Conservation (phyloP, 2,888 invertebrate genomes). For the Heliconius charithonia region DNA sequence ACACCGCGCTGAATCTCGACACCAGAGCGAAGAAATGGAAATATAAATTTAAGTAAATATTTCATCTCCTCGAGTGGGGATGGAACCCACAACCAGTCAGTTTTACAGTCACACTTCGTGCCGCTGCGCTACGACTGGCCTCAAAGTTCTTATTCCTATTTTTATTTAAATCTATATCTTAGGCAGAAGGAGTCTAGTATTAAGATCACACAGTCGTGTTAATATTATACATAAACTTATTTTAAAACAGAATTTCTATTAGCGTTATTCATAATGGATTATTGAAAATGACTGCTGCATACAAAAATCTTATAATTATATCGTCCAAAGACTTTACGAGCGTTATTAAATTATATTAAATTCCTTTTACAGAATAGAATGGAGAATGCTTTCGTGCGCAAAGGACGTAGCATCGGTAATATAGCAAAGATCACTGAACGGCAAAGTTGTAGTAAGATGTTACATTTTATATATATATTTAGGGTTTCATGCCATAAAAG, state of each 20-base stretch:
- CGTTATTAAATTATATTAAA: constrained; percentile 24
- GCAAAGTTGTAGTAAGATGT: background rate
- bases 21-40: too few relatives aligned
- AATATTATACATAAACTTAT: background rate
- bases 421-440: background rate
- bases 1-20: too few relatives aligned
- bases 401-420: background rate
- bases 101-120: too few relatives aligned
- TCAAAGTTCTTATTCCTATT: too few relatives aligned
- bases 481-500: background rate
- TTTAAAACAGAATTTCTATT: background rate
- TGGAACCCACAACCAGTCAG: too few relatives aligned
- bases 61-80: too few relatives aligned
- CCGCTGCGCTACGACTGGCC: too few relatives aligned
- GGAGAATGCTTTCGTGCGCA: background rate
- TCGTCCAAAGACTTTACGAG: constrained; percentile 16
- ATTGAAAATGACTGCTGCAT: constrained; percentile 5
- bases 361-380: constrained; percentile 17
- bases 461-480: background rate
- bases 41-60: too few relatives aligned
- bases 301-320: constrained; percentile 15
- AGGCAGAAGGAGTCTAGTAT: too few relatives aligned
- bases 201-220: too few relatives aligned
- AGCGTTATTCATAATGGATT: constrained; percentile 30
- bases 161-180: too few relatives aligned